phyloP scores from a whole-genome alignment of 2,888 invertebrate species.

The Chrysotoxum bicinctum region DNA sequence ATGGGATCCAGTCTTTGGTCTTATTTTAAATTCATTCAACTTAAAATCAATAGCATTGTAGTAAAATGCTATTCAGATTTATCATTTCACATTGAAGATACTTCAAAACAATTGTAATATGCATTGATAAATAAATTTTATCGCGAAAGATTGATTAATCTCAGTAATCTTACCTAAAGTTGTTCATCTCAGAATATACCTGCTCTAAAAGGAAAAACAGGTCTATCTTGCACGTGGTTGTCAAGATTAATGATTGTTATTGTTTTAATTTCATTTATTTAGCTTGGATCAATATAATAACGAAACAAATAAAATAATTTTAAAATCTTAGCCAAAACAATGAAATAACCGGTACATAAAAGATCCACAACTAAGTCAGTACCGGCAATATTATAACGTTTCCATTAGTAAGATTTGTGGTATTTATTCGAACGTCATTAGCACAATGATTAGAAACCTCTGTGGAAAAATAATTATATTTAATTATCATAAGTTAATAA shows the following conservation, averaged over 20 bases:
- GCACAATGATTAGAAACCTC: not conserved
- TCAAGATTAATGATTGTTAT: not conserved
- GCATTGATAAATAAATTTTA: too few relatives aligned
- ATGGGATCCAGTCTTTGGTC: too few relatives aligned
- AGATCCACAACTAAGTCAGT: not conserved
- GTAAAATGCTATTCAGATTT: too few relatives aligned
- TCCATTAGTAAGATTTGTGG: not conserved
- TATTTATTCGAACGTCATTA: not conserved
- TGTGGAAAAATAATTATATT: not conserved
- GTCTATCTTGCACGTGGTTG: constrained; percentile 13
- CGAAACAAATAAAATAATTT: not conserved
- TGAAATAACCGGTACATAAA: not conserved
- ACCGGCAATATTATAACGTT: not conserved
- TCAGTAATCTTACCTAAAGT: not conserved
- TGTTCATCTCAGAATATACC: not conserved
- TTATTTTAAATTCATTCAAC: too few relatives aligned
- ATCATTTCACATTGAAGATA: too few relatives aligned
- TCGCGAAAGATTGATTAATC: too few relatives aligned
- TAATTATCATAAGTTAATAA: not conserved
- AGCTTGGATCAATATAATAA: not conserved
- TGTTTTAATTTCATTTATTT: not conserved
- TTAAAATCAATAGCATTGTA: too few relatives aligned
- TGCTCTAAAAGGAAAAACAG: not conserved
- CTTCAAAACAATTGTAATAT: too few relatives aligned
- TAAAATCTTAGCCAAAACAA: not conserved